These are phyloP conservation scores for Tetrapedia diversipes DNA, from an alignment of 2,888 invertebrate genomes.

Conservation along the genomic window DNA sequence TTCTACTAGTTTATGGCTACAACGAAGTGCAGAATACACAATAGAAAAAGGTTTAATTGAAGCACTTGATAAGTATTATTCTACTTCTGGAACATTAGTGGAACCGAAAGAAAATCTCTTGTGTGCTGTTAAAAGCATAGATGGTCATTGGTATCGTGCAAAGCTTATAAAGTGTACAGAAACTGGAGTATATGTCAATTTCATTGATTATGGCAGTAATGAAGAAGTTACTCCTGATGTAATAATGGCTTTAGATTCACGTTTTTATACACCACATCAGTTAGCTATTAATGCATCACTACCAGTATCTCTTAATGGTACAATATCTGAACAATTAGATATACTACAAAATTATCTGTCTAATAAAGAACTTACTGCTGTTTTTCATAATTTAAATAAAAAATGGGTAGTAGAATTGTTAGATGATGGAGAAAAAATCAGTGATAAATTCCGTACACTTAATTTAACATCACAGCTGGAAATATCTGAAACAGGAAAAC, in stretches of 20 bases:
- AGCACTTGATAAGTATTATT: slow-evolving; percentile 86
- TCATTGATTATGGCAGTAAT: slow-evolving; percentile 89
- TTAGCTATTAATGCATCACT: slow-evolving; percentile 77
- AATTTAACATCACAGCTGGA: slow-evolving; percentile 48
- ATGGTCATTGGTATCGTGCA: slow-evolving; percentile 90
- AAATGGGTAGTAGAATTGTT: slow-evolving; percentile 85
- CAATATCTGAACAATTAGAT: slow-evolving; percentile 82
- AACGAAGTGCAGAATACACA: slow-evolving; percentile 84
- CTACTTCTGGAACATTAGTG: slow-evolving; percentile 84
- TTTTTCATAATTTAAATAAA: slow-evolving; percentile 84
- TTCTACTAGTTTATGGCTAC: slow-evolving; percentile 87
- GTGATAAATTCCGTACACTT: slow-evolving; percentile 83
- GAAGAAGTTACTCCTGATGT: slow-evolving; percentile 84
- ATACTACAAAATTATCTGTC: slow-evolving; percentile 66
- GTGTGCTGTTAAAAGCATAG: slow-evolving; percentile 86
- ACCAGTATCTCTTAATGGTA: slow-evolving; percentile 76
- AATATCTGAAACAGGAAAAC: slow-evolving; percentile 23
- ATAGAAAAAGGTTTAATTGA: slow-evolving; percentile 83
- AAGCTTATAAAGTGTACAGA: slow-evolving; percentile 84
- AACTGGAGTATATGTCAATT: slow-evolving; percentile 84
- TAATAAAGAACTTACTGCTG: slow-evolving; percentile 85
- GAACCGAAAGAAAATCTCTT: slow-evolving; percentile 84
- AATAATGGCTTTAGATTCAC: slow-evolving; percentile 80
- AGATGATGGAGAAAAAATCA: slow-evolving; percentile 84
- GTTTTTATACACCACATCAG: slow-evolving; percentile 76